Percentiles rank a stretch among this genome's conserved stretches.
These are phyloP conservation scores for Anisognathus igniventris DNA, from an alignment of 2,797 vertebrate genomes.

Conservation along the genomic window DNA sequence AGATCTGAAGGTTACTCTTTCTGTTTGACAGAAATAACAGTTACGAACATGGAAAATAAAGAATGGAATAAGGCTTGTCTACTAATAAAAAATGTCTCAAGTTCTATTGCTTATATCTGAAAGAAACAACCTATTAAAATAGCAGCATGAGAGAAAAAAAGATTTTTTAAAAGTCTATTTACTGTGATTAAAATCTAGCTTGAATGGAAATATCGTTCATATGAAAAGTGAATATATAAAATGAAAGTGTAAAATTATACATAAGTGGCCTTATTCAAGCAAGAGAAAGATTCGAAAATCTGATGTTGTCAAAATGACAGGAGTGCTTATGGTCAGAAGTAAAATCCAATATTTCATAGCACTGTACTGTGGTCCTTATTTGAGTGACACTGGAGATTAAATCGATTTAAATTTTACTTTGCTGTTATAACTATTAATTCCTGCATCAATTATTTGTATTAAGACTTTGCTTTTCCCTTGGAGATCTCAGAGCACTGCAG, in stretches of 20 bases:
- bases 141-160: background rate
- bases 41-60: background rate
- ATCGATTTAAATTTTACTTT: background rate
- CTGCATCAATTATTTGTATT: background rate
- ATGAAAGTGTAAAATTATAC: background rate
- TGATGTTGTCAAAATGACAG: background rate
- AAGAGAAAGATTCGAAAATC: background rate
- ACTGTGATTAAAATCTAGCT: background rate
- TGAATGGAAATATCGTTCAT: background rate
- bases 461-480: background rate
- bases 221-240: background rate
- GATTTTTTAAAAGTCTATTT: background rate
- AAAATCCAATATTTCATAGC: background rate
- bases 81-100: background rate
- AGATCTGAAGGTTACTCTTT: background rate
- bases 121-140: background rate
- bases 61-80: background rate
- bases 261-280: background rate
- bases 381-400: background rate
- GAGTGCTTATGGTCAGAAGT: background rate
- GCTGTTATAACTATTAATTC: background rate
- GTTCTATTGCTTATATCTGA: background rate
- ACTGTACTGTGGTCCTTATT: background rate
- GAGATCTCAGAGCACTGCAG: background rate
- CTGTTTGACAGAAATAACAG: background rate